Evolutionary conservation across 2,113 vertebrate genomes (phyloP).

Genomic region (Paracanthobrama guichenoti): DNA sequence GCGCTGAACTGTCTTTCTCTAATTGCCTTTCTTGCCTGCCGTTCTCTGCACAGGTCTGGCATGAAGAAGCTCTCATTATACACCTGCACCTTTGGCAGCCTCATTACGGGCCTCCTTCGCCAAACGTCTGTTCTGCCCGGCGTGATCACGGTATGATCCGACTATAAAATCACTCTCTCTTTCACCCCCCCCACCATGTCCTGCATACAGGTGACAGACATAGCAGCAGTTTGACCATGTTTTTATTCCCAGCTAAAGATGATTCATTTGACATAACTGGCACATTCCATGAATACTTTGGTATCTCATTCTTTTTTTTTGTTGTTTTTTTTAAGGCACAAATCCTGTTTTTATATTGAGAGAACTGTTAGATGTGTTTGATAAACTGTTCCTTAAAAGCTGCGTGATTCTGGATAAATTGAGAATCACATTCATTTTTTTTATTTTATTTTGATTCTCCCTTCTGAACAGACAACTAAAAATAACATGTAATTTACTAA

Average conservation of each 20-base stretch:
- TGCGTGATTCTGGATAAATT: no score
- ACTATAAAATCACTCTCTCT: constrained; percentile 42
- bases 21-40: constrained; percentile 57
- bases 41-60: constrained; percentile 48
- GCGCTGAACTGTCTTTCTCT: constrained; percentile 49
- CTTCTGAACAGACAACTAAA: no score
- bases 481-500: no score
- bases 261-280: constrained; percentile 28
- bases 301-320: background rate
- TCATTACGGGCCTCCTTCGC: constrained; percentile 47
- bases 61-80: constrained; percentile 58
- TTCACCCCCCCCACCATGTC: constrained; percentile 40
- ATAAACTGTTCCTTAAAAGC: background rate
- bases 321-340: background rate
- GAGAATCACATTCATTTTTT: no score
- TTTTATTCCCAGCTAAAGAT: constrained; percentile 33
- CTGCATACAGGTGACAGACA: constrained; percentile 47
- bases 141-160: constrained; percentile 42
- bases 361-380: background rate
- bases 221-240: constrained; percentile 15
- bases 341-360: background rate
- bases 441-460: no score
- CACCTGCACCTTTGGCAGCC: constrained; percentile 57
- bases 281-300: background rate
- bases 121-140: constrained; percentile 54